phyloP scores from a whole-genome alignment of 2,888 invertebrate species.

The Sphaerophoria taeniata region DNA sequence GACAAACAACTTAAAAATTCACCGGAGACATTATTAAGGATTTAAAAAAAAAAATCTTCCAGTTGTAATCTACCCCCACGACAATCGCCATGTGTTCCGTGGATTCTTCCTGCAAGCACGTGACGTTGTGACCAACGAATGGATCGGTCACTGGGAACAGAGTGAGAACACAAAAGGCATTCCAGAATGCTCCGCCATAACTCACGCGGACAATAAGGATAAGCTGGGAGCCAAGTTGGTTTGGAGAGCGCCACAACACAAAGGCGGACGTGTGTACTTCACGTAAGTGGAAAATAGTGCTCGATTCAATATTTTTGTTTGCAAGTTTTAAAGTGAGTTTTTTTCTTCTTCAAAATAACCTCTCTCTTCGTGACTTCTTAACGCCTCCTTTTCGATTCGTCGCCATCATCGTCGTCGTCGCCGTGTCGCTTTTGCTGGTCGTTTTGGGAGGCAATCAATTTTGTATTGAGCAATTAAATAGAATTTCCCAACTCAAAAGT shows the following conservation, averaged over 20 bases:
- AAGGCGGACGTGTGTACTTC: constrained; percentile 89
- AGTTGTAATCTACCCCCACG: constrained; percentile 79
- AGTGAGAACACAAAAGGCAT: constrained; percentile 90
- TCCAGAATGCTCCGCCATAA: constrained; percentile 91
- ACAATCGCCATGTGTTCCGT: constrained; percentile 85
- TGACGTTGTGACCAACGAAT: constrained; percentile 87
- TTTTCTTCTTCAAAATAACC: background rate
- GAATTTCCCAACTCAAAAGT: constrained; percentile 22
- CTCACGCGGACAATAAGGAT: constrained; percentile 90
- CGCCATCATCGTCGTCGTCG: too few species aligned
- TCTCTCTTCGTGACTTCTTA: background rate
- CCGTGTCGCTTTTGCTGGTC: too few species aligned
- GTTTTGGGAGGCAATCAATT: constrained; percentile 52
- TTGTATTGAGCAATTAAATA: constrained; percentile 43
- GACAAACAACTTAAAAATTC: background rate
- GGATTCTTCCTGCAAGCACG: constrained; percentile 94
- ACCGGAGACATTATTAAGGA: constrained; percentile 9
- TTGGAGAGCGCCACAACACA: constrained; percentile 89
- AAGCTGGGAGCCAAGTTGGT: constrained; percentile 89
- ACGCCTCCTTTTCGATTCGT: background rate
- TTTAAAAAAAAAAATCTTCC: background rate
- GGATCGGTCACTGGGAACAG: constrained; percentile 90
- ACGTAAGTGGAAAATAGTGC: constrained; percentile 86
- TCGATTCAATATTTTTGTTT: constrained; percentile 29
- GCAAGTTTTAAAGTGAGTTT: constrained; percentile 38